Evolutionary conservation across 2,113 vertebrate genomes (phyloP).

Genomic region (Hucho hucho): DNA sequence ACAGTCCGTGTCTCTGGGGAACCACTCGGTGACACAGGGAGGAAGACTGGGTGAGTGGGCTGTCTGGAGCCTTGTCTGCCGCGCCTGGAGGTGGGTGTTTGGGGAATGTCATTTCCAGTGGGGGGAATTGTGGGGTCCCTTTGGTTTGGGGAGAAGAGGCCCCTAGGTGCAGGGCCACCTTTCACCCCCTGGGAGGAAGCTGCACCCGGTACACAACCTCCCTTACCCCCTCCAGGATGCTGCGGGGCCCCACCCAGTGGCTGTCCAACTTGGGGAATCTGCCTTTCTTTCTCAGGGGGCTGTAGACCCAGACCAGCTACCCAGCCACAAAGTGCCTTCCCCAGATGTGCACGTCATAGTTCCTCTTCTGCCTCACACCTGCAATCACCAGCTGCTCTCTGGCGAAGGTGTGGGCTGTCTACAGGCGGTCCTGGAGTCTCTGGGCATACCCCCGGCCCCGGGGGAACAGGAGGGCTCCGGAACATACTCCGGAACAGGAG

Average conservation of each 20-base stretch:
- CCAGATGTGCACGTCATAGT: neutral
- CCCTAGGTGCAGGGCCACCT: neutral
- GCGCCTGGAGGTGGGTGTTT: neutral
- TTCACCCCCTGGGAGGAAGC: neutral
- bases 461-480: no score
- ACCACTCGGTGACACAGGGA: no score
- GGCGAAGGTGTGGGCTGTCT: no score
- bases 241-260: conserved; percentile 19
- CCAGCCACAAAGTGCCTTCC: neutral
- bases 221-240: conserved; percentile 15
- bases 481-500: no score
- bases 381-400: neutral
- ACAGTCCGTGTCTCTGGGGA: no score
- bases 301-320: no score
- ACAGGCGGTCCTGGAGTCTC: no score
- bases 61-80: neutral
- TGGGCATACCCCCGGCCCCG: no score
- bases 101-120: neutral
- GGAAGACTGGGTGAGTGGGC: neutral
- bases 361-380: neutral
- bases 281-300: neutral
- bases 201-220: conserved; percentile 18
- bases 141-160: neutral
- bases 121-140: neutral
- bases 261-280: conserved; percentile 20